phyloP scores from a whole-genome alignment of 2,113 vertebrate species.

The Anguilla rostrata region DNA sequence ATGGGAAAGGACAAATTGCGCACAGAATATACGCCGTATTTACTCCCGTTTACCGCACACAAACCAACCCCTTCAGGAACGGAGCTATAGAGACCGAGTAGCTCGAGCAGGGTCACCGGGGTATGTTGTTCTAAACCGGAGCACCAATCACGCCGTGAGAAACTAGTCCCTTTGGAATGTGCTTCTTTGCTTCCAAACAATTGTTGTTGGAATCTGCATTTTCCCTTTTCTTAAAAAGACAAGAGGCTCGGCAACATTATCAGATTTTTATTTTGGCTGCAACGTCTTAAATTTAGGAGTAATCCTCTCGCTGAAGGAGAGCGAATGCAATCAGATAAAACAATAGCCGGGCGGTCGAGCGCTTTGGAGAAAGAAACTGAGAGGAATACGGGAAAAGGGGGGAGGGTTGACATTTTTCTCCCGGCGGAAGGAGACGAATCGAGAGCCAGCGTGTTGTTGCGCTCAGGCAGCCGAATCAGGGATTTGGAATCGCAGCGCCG shows the following conservation, averaged over 20 bases:
- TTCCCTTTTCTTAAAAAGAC: background rate
- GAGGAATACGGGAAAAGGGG: conserved; percentile 21
- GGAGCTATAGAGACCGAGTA: background rate
- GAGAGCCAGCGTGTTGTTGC: conserved; percentile 41
- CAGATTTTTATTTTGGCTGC: background rate
- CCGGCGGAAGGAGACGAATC: conserved; percentile 70
- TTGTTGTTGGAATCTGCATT: conserved; percentile 18
- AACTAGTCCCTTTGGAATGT: conserved; percentile 66
- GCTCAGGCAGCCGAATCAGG: conserved; percentile 67
- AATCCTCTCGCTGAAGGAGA: background rate
- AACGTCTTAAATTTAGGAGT: background rate
- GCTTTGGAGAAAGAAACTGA: conserved; percentile 20
- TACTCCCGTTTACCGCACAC: background rate
- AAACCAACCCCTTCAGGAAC: background rate
- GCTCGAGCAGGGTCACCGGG: conserved; percentile 29
- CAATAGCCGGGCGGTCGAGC: conserved; percentile 50
- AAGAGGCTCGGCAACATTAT: background rate
- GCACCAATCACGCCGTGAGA: conserved; percentile 43
- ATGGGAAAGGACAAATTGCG: background rate
- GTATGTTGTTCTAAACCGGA: conserved; percentile 37
- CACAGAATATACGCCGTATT: background rate
- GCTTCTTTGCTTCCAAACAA: conserved; percentile 27
- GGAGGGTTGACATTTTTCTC: conserved; percentile 50
- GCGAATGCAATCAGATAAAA: conserved; percentile 49
- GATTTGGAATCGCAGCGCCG: conserved; percentile 42